Evolutionary conservation across 2,797 vertebrate species (phyloP), one percentile per base, ranked within the genome.

Genomic region (Enteromius afrohamiltoni): DNA sequence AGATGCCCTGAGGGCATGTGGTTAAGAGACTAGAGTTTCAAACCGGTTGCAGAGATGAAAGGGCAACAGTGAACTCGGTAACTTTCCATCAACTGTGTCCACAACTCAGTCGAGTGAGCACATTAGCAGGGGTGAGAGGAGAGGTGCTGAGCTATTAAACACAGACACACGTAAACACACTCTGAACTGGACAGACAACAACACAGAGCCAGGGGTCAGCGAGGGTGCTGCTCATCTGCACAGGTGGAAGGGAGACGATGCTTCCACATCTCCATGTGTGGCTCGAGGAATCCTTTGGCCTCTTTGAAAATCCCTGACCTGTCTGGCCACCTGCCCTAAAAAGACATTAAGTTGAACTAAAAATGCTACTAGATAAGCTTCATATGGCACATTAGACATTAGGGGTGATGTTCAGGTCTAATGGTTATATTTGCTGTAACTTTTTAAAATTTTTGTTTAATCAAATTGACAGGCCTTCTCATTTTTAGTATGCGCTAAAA

Each of bases 81-180:
- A 77, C 81, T 84, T 84, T 80, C 78, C 42, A 78, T 76, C 78
- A 79, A 64, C 79, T 55, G 29, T 26, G 75, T 40, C 53, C 82
- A 79, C 82, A 82, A 69, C 42, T 47, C 69, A 29, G 77, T 49
- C n/a, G 31, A 79, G 40, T 51, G 75, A 75, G 45, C 70, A 69
- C 70, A 75, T 69, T 75, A 80, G 77, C 77, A 60, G 68, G 47
- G 55, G 55, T 76, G 69, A 55, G 37, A 1, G 14, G 53, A 60
- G 42, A 58, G 77, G 60, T 40, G 58, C 23, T 81, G 42, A 80
- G 60, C 49, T 78, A 68, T 79, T 79, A 81, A 74, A 81, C 69
- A 68, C 34, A 74, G 53, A 51, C 67, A 65, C 16, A 47, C 58
- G 42, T 49, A 82, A 79, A 65, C 49, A 74, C 62, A 78, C 65